Evolutionary conservation across 2,113 vertebrate species (phyloP).

Genomic region (Cephalopholis sonnerati): DNA sequence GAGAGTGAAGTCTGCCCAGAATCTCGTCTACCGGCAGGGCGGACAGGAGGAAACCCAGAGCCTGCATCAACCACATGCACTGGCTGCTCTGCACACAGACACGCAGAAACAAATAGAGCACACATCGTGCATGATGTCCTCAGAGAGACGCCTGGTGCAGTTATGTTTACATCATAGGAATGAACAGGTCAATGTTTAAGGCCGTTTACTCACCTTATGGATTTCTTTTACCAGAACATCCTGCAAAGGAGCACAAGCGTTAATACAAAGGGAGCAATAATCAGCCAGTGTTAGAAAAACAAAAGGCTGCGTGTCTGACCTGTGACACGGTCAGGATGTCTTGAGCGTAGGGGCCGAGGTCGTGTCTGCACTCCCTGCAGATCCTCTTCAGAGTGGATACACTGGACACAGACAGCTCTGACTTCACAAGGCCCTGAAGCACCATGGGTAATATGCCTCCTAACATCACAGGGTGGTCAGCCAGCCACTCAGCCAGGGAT

Average conservation of each 20-base stretch:
- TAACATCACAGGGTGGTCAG: constrained; percentile 97
- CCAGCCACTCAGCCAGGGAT: constrained; percentile 95
- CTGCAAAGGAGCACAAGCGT: constrained; percentile 72
- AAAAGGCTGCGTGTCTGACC: constrained; percentile 79
- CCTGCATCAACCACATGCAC: constrained; percentile 99
- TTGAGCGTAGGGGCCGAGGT: constrained; percentile 90
- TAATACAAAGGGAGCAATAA: neutral
- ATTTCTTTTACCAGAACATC: constrained; percentile 94
- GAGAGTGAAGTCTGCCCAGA: constrained; percentile 90
- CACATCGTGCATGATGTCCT: constrained; percentile 22
- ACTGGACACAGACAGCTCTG: constrained; percentile 95
- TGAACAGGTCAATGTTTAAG: neutral
- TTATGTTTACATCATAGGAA: neutral
- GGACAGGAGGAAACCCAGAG: constrained; percentile 95
- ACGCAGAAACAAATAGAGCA: constrained; percentile 23
- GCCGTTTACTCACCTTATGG: constrained; percentile 90
- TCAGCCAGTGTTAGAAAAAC: neutral
- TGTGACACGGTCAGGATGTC: constrained; percentile 95
- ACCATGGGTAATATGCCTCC: constrained; percentile 93
- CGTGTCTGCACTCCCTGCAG: constrained; percentile 95
- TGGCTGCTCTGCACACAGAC: constrained; percentile 91
- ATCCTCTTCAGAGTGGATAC: constrained; percentile 98
- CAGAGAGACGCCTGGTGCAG: neutral
- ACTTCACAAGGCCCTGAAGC: constrained; percentile 92
- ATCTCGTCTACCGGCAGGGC: constrained; percentile 93